Percentiles rank a stretch among this genome's conserved stretches.
Conservation (phyloP, 2,113 vertebrate genomes). For the Progne subis region DNA sequence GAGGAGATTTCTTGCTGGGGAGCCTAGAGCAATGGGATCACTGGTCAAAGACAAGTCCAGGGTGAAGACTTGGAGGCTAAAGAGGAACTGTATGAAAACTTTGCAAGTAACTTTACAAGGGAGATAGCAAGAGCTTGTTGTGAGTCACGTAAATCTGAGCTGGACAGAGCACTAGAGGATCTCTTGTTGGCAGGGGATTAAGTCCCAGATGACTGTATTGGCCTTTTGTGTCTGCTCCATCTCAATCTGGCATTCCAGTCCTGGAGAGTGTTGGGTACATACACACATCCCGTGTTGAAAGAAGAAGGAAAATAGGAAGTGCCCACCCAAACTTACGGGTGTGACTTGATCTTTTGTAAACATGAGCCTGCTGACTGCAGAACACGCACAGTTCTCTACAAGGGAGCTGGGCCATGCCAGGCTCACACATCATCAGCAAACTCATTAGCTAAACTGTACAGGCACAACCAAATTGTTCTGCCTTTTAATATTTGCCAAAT, state of each 20-base stretch:
- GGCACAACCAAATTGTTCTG: not conserved
- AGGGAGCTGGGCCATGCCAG: not conserved
- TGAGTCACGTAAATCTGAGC: not conserved
- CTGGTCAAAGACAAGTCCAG: not conserved
- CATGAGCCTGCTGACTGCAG: not conserved
- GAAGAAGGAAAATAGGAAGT: not conserved
- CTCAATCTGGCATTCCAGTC: not conserved
- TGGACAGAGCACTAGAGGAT: not conserved
- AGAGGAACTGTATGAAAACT: not conserved
- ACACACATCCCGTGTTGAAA: fast-evolving
- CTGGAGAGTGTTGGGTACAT: not conserved
- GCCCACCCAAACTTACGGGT: not conserved
- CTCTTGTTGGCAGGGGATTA: not conserved
- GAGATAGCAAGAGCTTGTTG: not conserved
- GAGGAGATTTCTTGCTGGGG: not conserved
- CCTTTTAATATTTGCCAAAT: not conserved
- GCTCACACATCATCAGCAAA: not conserved
- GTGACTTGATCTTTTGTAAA: not conserved
- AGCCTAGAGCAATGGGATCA: not conserved
- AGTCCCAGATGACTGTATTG: not conserved
- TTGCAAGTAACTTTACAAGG: not conserved
- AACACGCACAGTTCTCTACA: fast-evolving
- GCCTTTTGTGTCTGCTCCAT: not conserved
- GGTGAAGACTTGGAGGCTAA: not conserved
- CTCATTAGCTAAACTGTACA: not conserved